Evolutionary conservation across 2,888 invertebrate genomes (phyloP).

Genomic region (Tetragonisca angustula): DNA sequence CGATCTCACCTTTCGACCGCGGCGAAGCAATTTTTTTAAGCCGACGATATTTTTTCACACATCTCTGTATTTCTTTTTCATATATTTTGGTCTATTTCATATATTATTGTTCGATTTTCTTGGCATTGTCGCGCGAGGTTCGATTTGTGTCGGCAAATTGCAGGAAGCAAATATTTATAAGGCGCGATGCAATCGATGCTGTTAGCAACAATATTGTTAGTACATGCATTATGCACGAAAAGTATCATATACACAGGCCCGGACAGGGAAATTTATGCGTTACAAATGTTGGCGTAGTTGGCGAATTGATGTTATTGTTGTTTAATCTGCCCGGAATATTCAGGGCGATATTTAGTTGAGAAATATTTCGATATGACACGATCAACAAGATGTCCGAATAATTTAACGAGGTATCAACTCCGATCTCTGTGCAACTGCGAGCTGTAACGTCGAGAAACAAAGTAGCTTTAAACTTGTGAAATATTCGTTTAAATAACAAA

Average conservation of each 20-base stretch:
- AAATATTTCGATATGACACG: not conserved
- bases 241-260: not conserved
- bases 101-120: not conserved
- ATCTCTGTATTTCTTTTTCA: not conserved
- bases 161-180: not conserved
- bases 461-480: not conserved
- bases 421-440: not conserved
- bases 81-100: not conserved
- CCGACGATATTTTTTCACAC: not conserved
- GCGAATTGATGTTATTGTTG: not conserved
- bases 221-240: not conserved
- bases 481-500: not conserved
- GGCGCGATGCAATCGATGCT: not conserved
- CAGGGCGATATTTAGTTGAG: not conserved
- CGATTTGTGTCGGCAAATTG: not conserved
- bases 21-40: not conserved
- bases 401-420: not conserved
- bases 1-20: too few species aligned
- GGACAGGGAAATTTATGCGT: not conserved
- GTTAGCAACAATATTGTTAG: conserved; percentile 1
- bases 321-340: not conserved
- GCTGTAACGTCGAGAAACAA: not conserved
- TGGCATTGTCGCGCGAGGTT: not conserved
- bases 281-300: not conserved
- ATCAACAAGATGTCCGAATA: not conserved